These are phyloP conservation scores for Raja brachyura DNA, from an alignment of 2,113 vertebrate genomes.

Conservation along the genomic window DNA sequence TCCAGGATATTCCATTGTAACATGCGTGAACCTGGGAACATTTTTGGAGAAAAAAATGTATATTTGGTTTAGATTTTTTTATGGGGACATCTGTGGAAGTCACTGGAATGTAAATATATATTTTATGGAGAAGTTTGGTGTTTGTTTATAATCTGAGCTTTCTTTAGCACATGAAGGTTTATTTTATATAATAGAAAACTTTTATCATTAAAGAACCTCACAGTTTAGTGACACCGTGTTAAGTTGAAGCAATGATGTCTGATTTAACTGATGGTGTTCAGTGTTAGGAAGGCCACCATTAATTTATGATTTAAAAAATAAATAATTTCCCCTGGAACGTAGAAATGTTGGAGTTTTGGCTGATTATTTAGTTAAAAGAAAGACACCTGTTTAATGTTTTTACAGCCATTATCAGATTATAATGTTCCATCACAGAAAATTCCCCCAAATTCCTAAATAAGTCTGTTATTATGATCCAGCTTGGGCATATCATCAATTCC, in stretches of 20 bases:
- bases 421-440: not conserved
- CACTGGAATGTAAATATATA: not conserved
- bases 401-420: not conserved
- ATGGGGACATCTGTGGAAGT: not conserved
- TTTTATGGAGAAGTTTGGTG: not conserved
- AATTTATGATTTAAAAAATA: not conserved
- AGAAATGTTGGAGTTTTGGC: not conserved
- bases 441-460: not conserved
- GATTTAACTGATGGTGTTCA: not conserved
- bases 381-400: not conserved
- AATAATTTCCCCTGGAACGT: not conserved
- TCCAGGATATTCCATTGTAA: not conserved
- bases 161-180: not conserved
- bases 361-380: not conserved
- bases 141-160: not conserved
- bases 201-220: not conserved
- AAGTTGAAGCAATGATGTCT: not conserved
- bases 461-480: not conserved
- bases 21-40: not conserved
- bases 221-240: not conserved
- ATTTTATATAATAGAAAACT: not conserved
- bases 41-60: not conserved
- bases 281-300: not conserved
- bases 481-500: not conserved
- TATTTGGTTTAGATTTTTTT: slow-evolving; percentile 6